Base-by-base conservation (phyloP, 2,113 vertebrate genomes). In the Salvelinus fontinalis region DNA sequence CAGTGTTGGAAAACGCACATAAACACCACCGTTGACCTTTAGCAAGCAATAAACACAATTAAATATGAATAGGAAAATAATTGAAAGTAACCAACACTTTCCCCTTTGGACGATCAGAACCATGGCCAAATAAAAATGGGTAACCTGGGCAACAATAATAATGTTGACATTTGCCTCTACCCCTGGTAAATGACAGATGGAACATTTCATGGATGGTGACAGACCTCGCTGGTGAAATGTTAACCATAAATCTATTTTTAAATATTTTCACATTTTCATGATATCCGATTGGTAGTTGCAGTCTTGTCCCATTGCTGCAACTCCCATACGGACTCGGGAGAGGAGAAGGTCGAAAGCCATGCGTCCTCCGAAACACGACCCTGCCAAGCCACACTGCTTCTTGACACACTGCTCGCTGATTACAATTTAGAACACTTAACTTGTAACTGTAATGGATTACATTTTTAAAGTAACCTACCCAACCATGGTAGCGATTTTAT, bases 11-110 rank as follows among this genome's bases (percentile, higher is more conserved):
- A 90, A 92, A 86, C 68, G 31, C 82, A 87, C 88, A 89, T 76
- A 87, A 91, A 91, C 86, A 88, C 91, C 88, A 83, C 81, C 62
- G 13, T 79, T 92, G 91, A 94, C 94, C 93, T 95, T 94, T 91
- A 89, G 78, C 83, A 79, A 49, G 86, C 77, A 92, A 93, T 89
- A 93, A 93, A 93, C 93, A 93, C 81, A 89, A 94, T 94, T 93
- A 94, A 94, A 94, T 90, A 94, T 94, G 91, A 91, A 94, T 92
- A 89, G 92, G 90, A 87, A 91, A 89, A 87, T 93, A 93, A 94
- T 92, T 93, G 91, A 92, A 93, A 92, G 91, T 93, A 93, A 92
- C 86, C 62, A 49, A 65, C 70, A 60, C 77, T 78, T 85, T 76
- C 51, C 68, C 18, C 31, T 64, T 73, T 59, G 57, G 79, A 83